These are phyloP conservation scores for Cygnus buccinator DNA, from an alignment of 2,113 vertebrate genomes.

Conservation along the genomic window DNA sequence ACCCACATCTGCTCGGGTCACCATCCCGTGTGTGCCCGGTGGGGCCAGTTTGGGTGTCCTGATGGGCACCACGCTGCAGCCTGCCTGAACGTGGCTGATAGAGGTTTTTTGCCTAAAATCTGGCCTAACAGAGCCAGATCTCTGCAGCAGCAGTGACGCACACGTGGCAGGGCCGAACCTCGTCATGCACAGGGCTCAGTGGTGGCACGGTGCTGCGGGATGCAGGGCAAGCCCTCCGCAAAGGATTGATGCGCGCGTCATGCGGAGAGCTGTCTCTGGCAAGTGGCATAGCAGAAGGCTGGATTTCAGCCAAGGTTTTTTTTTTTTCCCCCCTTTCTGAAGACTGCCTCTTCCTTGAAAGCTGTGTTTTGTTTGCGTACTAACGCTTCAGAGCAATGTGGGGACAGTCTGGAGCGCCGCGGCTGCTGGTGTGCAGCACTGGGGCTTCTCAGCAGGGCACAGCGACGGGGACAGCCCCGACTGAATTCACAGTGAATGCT, in stretches of 20 bases:
- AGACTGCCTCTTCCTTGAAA: background rate
- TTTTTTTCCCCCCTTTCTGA: background rate
- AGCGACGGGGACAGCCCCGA: background rate
- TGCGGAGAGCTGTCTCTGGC: background rate
- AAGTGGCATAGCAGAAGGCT: background rate
- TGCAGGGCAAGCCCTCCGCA: background rate
- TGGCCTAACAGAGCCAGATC: accelerated
- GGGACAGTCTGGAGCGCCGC: too few species aligned
- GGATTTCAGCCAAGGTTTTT: background rate
- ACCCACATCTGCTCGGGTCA: accelerated
- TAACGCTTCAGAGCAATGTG: accelerated
- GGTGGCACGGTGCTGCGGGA: background rate
- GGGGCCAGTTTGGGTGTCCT: background rate
- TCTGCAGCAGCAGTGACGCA: too few species aligned
- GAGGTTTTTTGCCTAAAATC: background rate
- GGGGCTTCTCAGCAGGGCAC: accelerated
- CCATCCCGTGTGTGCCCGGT: too few species aligned
- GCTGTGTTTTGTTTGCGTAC: background rate
- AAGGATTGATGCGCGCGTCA: accelerated
- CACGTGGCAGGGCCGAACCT: background rate
- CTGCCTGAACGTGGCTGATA: background rate
- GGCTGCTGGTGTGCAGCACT: background rate
- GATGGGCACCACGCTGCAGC: background rate
- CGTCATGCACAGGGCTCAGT: accelerated
- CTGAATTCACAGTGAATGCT: accelerated